Conservation (phyloP, 1,140 invertebrate species). For the Potamilus streckersoni region DNA sequence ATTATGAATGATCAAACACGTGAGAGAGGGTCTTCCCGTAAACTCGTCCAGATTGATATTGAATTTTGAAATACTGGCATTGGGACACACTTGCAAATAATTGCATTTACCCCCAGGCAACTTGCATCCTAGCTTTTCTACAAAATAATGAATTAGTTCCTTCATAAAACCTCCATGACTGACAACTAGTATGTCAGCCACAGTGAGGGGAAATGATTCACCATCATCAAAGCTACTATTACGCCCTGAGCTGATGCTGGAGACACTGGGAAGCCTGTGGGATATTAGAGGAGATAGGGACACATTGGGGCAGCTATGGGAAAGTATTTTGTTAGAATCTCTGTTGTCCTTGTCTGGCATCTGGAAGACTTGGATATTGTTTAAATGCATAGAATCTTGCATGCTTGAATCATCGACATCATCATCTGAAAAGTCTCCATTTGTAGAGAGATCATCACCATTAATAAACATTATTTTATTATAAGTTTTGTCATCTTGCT, state of each 20-base stretch:
- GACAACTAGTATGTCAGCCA: conserved; percentile 64
- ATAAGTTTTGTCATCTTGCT: no score
- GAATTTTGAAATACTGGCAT: conserved; percentile 62
- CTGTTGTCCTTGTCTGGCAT: no score
- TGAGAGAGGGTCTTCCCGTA: conserved; percentile 40
- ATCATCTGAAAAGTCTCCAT: no score
- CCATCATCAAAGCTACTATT: conserved; percentile 65
- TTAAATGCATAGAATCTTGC: no score
- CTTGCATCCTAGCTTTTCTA: conserved; percentile 64
- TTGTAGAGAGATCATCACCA: no score
- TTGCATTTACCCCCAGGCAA: conserved; percentile 61
- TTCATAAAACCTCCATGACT: conserved; percentile 66
- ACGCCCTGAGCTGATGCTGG: conserved; percentile 58
- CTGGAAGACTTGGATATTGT: no score
- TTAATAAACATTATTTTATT: no score
- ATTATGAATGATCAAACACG: conserved; percentile 57
- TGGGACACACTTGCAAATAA: conserved; percentile 62
- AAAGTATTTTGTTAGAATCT: neutral
- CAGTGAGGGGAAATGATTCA: conserved; percentile 49
- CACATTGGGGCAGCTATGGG: conserved; percentile 59
- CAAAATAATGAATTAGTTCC: conserved; percentile 62
- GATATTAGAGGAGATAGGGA: conserved; percentile 59
- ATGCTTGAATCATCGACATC: no score
- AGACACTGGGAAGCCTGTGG: conserved; percentile 53
- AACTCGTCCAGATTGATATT: conserved; percentile 48